Base-by-base conservation (phyloP, 2,888 invertebrate species). In the Morpho achilles region DNA sequence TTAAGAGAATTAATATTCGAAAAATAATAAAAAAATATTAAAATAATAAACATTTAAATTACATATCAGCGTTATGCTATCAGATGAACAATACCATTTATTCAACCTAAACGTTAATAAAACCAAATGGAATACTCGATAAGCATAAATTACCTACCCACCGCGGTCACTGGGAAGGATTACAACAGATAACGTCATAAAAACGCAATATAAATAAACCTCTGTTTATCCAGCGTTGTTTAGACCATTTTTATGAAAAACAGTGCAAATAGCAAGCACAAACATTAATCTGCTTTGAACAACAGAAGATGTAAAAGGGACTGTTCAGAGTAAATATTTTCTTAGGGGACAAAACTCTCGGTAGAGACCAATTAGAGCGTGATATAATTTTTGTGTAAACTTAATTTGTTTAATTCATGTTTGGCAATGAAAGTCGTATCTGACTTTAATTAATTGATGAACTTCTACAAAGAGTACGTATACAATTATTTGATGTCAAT, bases 211-310 rank as follows among this genome's bases (percentile, higher is more conserved):
- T 74, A 67, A 80, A 80, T 79, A 69, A 74, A 69, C 68, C 80
- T 77, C 72, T 84, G 79, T 89, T 87, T 87, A 82, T 81, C 72
- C 69, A 67, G 67, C 70, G 71, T 79, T 82, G 84, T 87, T 86
- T 80, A 72, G 74, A 80, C 80, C 79, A 84, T 89, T 89, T 90
- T 90, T 89, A 90, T 90, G 87, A 89, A 87, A 85, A 82, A 82
- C 83, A 73, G 82, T 77, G 81, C 77, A 90, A 90, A 90, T 86
- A 89, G 70, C 75, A 69, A 74, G 80, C 72, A 84, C 86, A 89
- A 90, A 89, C 89, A 90, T 87, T 89, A 89, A 89, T 89, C 90
- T 88, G 82, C 84, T 87, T 84, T 82, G 86, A 83, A 86, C 84
- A 87, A 85, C 87, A 81, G 79, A 81, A 83, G 84, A 88, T 84